These are phyloP conservation scores for Cygnus atratus DNA, from an alignment of 2,113 vertebrate genomes.

Conservation along the genomic window DNA sequence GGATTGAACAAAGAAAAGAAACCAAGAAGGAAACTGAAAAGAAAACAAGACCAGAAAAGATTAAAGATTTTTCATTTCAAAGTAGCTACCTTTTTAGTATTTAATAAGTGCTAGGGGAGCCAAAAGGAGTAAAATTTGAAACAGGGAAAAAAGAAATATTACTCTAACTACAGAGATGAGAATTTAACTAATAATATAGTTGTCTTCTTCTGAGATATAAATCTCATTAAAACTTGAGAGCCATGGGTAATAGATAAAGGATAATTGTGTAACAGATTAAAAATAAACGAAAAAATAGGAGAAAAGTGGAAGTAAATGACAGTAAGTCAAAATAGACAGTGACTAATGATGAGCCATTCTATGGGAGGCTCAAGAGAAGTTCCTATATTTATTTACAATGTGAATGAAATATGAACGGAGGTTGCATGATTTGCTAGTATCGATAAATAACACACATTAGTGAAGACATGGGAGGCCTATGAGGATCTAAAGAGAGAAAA, in stretches of 20 bases:
- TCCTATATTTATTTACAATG: background rate
- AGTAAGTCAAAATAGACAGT: background rate
- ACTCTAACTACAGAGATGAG: background rate
- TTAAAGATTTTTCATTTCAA: background rate
- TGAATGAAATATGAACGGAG: background rate
- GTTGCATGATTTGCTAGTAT: background rate
- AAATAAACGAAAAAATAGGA: background rate
- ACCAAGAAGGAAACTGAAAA: background rate
- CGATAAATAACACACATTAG: background rate
- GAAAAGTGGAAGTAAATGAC: background rate
- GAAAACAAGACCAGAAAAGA: background rate
- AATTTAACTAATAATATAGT: background rate
- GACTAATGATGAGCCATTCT: background rate
- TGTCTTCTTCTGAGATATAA: background rate
- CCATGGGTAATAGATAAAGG: background rate
- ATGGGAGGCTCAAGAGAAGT: background rate
- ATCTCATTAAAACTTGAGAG: background rate
- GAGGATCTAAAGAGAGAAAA: background rate
- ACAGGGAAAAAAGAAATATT: background rate
- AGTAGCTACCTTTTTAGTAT: background rate
- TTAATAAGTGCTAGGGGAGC: background rate
- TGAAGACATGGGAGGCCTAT: background rate
- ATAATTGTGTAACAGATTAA: background rate
- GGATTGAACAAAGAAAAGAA: background rate
- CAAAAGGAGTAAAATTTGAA: background rate